Evolutionary conservation across 1,140 invertebrate species (phyloP).

Genomic region (Apis florea): DNA sequence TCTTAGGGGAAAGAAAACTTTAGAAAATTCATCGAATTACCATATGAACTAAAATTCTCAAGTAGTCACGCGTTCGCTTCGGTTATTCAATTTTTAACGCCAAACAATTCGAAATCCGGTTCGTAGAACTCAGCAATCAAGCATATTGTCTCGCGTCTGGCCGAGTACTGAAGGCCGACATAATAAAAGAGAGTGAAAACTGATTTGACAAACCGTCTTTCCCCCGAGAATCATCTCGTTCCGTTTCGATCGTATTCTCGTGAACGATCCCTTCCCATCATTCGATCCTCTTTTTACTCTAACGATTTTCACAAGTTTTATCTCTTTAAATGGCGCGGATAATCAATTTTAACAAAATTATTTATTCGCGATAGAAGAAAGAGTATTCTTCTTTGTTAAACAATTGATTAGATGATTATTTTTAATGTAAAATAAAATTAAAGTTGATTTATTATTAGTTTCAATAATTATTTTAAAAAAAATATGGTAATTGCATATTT

Average conservation of each 20-base stretch:
- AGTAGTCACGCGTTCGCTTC: not conserved
- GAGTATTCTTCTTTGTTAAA: constrained; percentile 10
- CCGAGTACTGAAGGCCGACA: not conserved
- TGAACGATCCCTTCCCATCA: constrained; percentile 19
- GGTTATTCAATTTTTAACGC: constrained; percentile 1
- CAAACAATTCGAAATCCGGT: constrained; percentile 9
- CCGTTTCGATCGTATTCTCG: constrained; percentile 46
- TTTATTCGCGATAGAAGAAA: constrained; percentile 20
- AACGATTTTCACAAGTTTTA: constrained; percentile 34
- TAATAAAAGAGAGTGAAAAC: constrained; percentile 50
- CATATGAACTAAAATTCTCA: not conserved
- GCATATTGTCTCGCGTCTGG: constrained; percentile 23
- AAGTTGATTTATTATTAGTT: too few species aligned
- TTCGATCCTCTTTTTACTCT: constrained; percentile 10
- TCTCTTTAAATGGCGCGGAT: constrained; percentile 9
- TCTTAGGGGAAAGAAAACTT: too few species aligned
- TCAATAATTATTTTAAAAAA: too few species aligned
- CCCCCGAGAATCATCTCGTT: constrained; percentile 34
- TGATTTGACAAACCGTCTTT: constrained; percentile 39
- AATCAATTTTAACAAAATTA: constrained; percentile 30
- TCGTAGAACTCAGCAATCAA: constrained; percentile 35
- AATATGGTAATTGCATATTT: too few species aligned
- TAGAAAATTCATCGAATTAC: not conserved
- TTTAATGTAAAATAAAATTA: too few species aligned
- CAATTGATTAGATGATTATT: too few species aligned